These are phyloP conservation scores for Tanaodytes sp. DNA, from an alignment of 2,888 invertebrate species.

Conservation along the genomic window DNA sequence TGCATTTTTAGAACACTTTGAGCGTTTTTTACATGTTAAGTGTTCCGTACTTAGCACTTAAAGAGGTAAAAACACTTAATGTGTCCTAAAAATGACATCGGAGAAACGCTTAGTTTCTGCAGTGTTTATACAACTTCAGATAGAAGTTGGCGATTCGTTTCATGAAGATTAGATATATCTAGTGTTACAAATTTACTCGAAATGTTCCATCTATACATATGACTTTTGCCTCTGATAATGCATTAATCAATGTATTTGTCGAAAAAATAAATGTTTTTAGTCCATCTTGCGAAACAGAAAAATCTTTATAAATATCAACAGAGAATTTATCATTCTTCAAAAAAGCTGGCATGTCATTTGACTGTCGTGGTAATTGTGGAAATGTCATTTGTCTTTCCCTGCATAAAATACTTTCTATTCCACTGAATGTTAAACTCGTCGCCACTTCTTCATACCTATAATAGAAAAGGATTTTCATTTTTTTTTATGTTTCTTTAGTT, in stretches of 20 bases:
- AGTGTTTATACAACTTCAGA: no score
- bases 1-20: no score
- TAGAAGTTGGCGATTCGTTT: no score
- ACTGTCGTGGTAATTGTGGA: not conserved
- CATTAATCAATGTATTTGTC: not conserved
- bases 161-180: no score
- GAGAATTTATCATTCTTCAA: not conserved
- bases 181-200: no score
- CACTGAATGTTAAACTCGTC: not conserved
- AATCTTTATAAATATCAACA: not conserved
- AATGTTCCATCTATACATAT: slow-evolving; percentile 3
- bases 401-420: not conserved
- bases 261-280: not conserved
- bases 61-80: no score
- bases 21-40: no score
- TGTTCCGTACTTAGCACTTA: no score
- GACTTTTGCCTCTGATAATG: not conserved
- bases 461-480: no score
- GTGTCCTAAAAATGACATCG: no score
- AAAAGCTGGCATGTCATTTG: not conserved
- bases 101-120: no score
- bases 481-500: no score
- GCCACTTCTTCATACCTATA: not conserved
- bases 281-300: not conserved
- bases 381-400: not conserved